Base-by-base conservation (phyloP, 2,113 vertebrate genomes). In the Vombatus ursinus region DNA sequence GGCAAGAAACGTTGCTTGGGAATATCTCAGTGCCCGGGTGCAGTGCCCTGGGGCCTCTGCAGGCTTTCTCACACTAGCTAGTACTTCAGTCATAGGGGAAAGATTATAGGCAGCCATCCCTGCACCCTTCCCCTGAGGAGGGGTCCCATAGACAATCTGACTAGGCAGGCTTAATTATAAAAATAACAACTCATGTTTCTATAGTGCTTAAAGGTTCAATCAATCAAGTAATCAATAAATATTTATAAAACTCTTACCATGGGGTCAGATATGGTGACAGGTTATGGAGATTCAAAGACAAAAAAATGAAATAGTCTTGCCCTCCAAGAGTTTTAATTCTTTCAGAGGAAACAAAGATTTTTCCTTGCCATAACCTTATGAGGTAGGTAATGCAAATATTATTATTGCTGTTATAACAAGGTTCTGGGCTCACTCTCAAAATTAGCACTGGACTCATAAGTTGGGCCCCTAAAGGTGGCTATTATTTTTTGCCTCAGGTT, bases 1-100 rank as follows among this genome's bases (percentile, higher is more conserved):
- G 91, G 90, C 54, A 93, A 93, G n/a, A 94, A 93, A 90, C 0
- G 68, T 84, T 84, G 68, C 68, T 44, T 84, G n/a, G 68, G 68
- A 84, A 37, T 3, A 23, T 44, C 37, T 84, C 0, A 6, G 37
- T 8, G n/a, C 7, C 19, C 37, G 0, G 37, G 68, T 68, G 11
- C 31, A 12, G 57, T n/a, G 6, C 68, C 68, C n/a, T 23, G n/a
- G 68, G 68, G 16, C 68, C 68, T 44, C 68, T n/a, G 68, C 68
- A 84, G 22, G 68, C 2, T 84, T 6, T 23, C 37, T 23, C n/a
- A 84, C 16, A n/a, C 19, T 44, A 8, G 37, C 68, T 84, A 22
- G 19, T 23, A 84, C 68, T 84, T 44, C 2, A 44, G n/a, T 44
- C 19, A 8, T 16, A 44, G 19, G n/a, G n/a, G 68, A 84, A 84